Evolutionary conservation across 1,140 invertebrate genomes (phyloP).

Genomic region (Araneus ventricosus): DNA sequence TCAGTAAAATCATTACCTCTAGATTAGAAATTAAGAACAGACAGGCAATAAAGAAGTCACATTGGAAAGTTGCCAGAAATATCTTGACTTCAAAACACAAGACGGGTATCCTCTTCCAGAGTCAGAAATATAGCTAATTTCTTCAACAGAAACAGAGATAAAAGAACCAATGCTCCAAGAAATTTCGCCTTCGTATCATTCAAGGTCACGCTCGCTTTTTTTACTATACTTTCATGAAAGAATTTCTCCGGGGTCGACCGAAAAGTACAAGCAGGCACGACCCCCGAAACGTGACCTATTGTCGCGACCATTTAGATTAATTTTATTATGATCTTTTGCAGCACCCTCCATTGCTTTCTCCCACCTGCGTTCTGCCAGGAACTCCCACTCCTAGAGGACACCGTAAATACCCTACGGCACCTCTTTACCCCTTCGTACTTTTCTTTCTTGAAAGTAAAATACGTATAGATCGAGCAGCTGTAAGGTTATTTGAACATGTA

Average conservation of each 20-base stretch:
- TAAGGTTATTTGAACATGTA: slow-evolving; percentile 4
- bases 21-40: too few species aligned
- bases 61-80: not conserved
- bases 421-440: not conserved
- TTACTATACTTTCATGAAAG: not conserved
- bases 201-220: slow-evolving; percentile 31
- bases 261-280: slow-evolving; percentile 7
- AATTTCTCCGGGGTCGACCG: not conserved
- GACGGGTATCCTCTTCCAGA: not conserved
- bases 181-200: not conserved
- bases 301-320: slow-evolving; percentile 62
- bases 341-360: not conserved
- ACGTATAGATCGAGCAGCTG: not conserved
- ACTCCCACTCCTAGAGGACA: slow-evolving; percentile 71
- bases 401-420: slow-evolving; percentile 26
- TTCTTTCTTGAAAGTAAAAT: not conserved
- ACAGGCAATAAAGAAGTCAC: too few species aligned
- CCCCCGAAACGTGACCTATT: slow-evolving; percentile 64
- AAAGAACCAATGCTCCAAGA: not conserved
- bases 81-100: not conserved
- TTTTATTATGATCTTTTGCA: slow-evolving; percentile 66
- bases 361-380: slow-evolving; percentile 31
- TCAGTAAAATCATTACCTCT: too few species aligned
- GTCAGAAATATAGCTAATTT: not conserved
- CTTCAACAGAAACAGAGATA: not conserved